Conservation (phyloP, 2,797 vertebrate species). For the Anabacerthia variegaticeps region DNA sequence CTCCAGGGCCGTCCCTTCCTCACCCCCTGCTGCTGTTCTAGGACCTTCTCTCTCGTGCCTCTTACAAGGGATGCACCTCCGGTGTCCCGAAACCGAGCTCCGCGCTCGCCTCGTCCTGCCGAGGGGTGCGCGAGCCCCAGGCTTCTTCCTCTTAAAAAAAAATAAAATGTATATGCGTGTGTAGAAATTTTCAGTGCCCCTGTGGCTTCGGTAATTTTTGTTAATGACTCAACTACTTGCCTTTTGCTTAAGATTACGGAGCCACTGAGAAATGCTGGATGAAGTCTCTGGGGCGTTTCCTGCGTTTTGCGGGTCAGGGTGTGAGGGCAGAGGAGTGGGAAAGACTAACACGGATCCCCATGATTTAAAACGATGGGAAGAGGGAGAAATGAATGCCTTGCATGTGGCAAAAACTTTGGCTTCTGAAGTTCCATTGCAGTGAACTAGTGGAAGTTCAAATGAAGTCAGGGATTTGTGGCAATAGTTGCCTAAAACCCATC, state of each 20-base stretch:
- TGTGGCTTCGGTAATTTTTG: background rate
- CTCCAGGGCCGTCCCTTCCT: too few relatives aligned
- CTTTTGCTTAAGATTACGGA: background rate
- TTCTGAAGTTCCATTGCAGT: background rate
- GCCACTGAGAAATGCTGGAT: background rate
- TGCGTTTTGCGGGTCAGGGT: rapidly evolving
- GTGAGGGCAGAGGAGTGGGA: too few relatives aligned
- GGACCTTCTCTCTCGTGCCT: rapidly evolving
- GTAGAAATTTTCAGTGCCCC: rapidly evolving
- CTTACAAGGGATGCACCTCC: rapidly evolving
- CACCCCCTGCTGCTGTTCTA: rapidly evolving
- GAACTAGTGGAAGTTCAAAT: background rate
- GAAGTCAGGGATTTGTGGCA: too few relatives aligned
- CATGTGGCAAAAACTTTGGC: rapidly evolving
- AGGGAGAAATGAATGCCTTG: background rate
- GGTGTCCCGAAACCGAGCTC: background rate
- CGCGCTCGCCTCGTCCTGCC: rapidly evolving
- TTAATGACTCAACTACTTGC: background rate
- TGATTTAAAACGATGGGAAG: background rate
- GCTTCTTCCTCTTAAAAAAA: background rate
- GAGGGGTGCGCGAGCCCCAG: rapidly evolving
- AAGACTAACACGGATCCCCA: rapidly evolving
- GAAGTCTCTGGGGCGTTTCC: background rate
- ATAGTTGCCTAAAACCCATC: background rate
- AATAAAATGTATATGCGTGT: too few relatives aligned